phyloP scores from a whole-genome alignment of 2,797 vertebrate genomes.

The Saxicola maurus region DNA sequence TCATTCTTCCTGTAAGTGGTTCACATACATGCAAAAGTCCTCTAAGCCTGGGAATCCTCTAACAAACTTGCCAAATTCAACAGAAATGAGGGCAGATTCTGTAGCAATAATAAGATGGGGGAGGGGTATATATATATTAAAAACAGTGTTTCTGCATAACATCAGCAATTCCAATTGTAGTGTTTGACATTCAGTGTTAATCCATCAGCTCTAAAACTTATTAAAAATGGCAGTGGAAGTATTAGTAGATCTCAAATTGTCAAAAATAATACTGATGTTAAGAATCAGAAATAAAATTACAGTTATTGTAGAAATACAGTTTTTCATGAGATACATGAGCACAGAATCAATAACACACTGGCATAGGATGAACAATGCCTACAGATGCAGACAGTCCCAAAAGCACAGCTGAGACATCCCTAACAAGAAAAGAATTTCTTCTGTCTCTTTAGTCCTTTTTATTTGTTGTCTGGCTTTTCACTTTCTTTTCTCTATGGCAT shows the following conservation, averaged over 20 bases:
- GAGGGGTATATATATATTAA: background rate
- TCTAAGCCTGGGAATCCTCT: background rate
- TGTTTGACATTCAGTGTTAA: conserved; percentile 65
- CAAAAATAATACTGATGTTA: conserved; percentile 33
- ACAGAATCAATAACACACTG: conserved; percentile 15
- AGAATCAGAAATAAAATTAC: conserved; percentile 36
- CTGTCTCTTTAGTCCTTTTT: conserved; percentile 22
- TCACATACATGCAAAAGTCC: background rate
- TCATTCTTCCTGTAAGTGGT: conserved; percentile 6
- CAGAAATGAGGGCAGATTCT: conserved; percentile 14
- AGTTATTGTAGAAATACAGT: conserved; percentile 28
- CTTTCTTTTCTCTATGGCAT: conserved; percentile 9
- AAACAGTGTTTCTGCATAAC: conserved; percentile 30
- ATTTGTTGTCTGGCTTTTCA: conserved; percentile 30
- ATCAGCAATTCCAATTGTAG: conserved; percentile 61
- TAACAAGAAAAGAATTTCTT: background rate
- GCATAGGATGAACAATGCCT: background rate
- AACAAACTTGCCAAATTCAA: conserved; percentile 18
- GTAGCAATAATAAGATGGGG: background rate
- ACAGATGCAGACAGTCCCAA: conserved; percentile 3
- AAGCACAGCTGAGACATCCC: background rate
- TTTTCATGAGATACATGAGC: conserved; percentile 21
- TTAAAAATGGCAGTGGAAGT: conserved; percentile 53
- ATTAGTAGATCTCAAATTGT: conserved; percentile 27
- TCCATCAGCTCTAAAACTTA: conserved; percentile 54